phyloP scores from a whole-genome alignment of 2,888 invertebrate genomes.

The Ennomos fuscantarius region DNA sequence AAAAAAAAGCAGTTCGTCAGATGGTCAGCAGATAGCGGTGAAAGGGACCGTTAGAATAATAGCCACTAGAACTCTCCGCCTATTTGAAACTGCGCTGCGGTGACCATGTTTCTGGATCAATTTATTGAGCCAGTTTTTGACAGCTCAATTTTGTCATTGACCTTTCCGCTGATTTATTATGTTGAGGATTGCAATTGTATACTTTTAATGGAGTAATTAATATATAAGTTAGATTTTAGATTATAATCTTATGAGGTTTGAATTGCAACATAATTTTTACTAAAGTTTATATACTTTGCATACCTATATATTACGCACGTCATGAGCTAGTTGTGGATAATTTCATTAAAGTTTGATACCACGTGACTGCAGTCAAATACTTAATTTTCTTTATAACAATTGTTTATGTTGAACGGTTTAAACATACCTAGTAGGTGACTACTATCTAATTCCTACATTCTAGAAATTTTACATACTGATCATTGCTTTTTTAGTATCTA shows the following conservation, averaged over 20 bases:
- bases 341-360: no score
- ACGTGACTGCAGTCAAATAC: no score
- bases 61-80: constrained; percentile 71
- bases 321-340: no score
- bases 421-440: no score
- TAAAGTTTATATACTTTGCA: neutral
- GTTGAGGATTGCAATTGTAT: constrained; percentile 37
- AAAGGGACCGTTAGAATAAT: constrained; percentile 83
- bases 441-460: no score
- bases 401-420: no score
- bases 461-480: no score
- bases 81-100: constrained; percentile 52
- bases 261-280: constrained; percentile 6
- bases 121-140: constrained; percentile 58
- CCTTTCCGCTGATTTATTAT: constrained; percentile 54
- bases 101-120: constrained; percentile 60
- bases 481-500: no score
- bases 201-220: constrained; percentile 33
- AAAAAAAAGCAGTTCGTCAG: constrained; percentile 77
- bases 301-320: no score
- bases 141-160: constrained; percentile 55
- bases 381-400: no score
- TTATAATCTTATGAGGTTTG: constrained; percentile 10
- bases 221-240: constrained; percentile 10
- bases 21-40: constrained; percentile 83